These are phyloP conservation scores for Petrocephalus sullivani DNA, from an alignment of 2,797 vertebrate species.

Conservation along the genomic window DNA sequence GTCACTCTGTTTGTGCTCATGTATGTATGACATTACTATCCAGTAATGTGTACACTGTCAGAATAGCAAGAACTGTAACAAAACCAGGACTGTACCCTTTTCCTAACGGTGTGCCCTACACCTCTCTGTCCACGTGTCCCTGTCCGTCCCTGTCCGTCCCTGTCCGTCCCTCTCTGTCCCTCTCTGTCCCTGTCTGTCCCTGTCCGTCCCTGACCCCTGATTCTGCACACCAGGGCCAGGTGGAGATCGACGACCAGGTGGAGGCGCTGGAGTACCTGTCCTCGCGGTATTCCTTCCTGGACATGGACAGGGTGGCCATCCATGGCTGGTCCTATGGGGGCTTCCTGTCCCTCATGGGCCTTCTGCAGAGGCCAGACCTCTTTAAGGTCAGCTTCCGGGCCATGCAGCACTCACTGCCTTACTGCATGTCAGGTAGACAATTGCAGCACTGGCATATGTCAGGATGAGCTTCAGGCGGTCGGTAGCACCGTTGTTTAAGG, in stretches of 20 bases:
- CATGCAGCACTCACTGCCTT: neutral
- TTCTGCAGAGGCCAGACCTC: constrained; percentile 14
- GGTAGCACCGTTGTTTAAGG: neutral
- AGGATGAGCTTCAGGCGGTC: neutral
- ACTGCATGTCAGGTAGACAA: neutral
- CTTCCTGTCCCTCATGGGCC: constrained; percentile 23
- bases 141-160: neutral
- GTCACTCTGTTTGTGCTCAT: neutral
- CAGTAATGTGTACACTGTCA: no score
- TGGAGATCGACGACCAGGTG: constrained; percentile 24
- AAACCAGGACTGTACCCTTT: neutral
- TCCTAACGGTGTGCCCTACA: no score
- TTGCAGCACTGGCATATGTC: neutral
- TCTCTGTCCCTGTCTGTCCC: neutral
- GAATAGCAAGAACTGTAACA: no score
- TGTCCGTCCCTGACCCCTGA: neutral
- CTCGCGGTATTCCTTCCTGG: constrained; percentile 16
- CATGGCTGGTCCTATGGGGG: constrained; percentile 23
- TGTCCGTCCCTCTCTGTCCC: no score
- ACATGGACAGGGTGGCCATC: constrained; percentile 21
- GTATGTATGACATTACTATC: neutral
- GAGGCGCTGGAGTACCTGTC: constrained; percentile 17
- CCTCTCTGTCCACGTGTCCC: neutral
- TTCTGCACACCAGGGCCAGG: constrained; percentile 1
- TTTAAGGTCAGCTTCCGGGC: constrained; percentile 3